Conservation (phyloP, 2,888 invertebrate species). For the Erannis defoliaria region DNA sequence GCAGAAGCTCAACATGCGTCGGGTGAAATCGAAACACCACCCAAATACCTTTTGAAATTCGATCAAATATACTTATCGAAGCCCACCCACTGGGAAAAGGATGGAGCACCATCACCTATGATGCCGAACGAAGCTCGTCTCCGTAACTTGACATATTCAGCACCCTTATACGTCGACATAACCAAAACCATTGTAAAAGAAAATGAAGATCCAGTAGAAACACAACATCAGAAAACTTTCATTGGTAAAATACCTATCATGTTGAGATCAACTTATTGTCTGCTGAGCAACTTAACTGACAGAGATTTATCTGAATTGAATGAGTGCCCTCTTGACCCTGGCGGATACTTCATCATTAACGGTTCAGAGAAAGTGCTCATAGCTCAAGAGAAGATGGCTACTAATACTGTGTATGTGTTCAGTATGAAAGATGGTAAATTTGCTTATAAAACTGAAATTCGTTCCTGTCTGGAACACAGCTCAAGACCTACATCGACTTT, state of each 20-base stretch:
- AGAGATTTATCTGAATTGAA: slow-evolving; percentile 99
- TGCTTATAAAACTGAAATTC: slow-evolving; percentile 99
- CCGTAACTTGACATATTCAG: slow-evolving; percentile 98
- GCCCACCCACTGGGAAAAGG: slow-evolving; percentile 99
- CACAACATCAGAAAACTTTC: slow-evolving; percentile 91
- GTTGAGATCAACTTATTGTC: slow-evolving; percentile 98
- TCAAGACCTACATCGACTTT: slow-evolving; percentile 98
- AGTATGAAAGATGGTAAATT: slow-evolving; percentile 99
- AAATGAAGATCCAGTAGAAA: slow-evolving; percentile 95
- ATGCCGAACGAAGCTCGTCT: slow-evolving; percentile 99
- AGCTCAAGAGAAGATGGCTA: slow-evolving; percentile 99
- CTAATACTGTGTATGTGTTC: slow-evolving; percentile 99
- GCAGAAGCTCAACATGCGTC: slow-evolving; percentile 99
- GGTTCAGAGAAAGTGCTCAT: slow-evolving; percentile 99
- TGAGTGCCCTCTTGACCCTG: slow-evolving; percentile 99
- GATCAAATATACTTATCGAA: slow-evolving; percentile 99
- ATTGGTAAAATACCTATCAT: slow-evolving; percentile 99
- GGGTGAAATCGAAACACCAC: slow-evolving; percentile 96
- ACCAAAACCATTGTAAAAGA: slow-evolving; percentile 98
- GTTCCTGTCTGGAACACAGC: slow-evolving; percentile 90
- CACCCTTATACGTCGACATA: slow-evolving; percentile 99
- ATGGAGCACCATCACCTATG: slow-evolving; percentile 99
- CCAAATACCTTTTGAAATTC: slow-evolving; percentile 97
- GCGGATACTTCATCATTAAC: slow-evolving; percentile 99
- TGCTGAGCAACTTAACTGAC: slow-evolving; percentile 97